Evolutionary conservation across 2,888 invertebrate genomes (phyloP).

Genomic region (Cetonia aurata): DNA sequence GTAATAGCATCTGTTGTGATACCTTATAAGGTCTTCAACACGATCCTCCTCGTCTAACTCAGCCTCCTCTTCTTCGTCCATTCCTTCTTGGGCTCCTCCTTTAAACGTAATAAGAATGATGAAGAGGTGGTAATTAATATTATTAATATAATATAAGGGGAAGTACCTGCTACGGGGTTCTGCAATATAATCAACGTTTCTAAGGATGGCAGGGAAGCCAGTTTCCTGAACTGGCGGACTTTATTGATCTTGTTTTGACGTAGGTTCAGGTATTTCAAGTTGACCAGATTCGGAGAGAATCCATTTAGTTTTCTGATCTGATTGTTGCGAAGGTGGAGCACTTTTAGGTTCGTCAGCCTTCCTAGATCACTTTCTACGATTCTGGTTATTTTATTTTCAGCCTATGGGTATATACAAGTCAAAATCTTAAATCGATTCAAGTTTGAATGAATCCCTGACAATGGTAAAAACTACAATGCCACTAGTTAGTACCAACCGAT

Average conservation of each 20-base stretch:
- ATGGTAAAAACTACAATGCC: no score
- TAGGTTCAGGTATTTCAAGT: constrained; percentile 71
- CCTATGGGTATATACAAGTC: constrained; percentile 58
- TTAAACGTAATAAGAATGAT: background rate
- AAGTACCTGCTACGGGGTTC: constrained; percentile 66
- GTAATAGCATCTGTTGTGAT: background rate
- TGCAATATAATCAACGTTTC: constrained; percentile 70
- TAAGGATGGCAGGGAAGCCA: constrained; percentile 67
- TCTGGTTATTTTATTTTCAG: constrained; percentile 77
- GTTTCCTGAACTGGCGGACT: constrained; percentile 70
- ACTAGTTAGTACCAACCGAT: no score
- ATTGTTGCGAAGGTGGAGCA: constrained; percentile 82
- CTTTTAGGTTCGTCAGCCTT: constrained; percentile 72
- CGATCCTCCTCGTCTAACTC: constrained; percentile 50
- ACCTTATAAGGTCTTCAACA: constrained; percentile 51
- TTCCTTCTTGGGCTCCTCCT: constrained; percentile 43
- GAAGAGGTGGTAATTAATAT: background rate
- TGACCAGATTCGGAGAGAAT: constrained; percentile 65
- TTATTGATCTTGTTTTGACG: constrained; percentile 70
- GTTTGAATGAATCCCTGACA: no score
- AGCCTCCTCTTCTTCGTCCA: constrained; percentile 48
- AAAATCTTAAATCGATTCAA: no score
- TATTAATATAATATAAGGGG: background rate
- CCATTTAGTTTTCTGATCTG: constrained; percentile 70
- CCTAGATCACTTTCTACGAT: constrained; percentile 76